Evolutionary conservation across 2,797 vertebrate genomes (phyloP).

Genomic region (Scyliorhinus canicula): DNA sequence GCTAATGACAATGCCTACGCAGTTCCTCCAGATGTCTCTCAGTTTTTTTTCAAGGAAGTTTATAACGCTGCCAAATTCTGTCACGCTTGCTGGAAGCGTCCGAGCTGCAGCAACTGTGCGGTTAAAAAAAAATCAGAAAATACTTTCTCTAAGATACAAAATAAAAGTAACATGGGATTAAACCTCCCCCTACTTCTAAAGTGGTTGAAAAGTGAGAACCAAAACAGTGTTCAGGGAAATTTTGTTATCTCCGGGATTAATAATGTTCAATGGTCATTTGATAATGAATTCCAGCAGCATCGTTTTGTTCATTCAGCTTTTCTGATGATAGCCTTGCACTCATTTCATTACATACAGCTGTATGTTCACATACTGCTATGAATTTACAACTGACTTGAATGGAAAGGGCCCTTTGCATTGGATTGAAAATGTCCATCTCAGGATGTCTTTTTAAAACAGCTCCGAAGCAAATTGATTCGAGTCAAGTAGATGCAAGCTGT

Average conservation of each 20-base stretch:
- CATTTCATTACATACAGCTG: not conserved
- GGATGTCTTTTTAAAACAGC: not conserved
- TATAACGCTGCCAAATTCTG: not conserved
- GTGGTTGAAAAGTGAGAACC: not conserved
- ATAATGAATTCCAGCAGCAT: not conserved
- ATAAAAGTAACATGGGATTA: not conserved
- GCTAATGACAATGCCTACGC: constrained; percentile 8
- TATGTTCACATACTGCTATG: not conserved
- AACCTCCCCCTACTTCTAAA: not conserved
- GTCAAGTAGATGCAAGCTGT: not conserved
- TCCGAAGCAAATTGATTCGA: not conserved
- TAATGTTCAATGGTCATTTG: not conserved
- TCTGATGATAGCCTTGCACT: not conserved
- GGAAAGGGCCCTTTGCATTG: not conserved
- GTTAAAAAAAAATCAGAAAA: not conserved
- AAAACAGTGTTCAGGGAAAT: not conserved
- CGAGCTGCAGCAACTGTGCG: constrained; percentile 9
- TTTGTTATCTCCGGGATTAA: not conserved
- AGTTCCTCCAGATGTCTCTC: not conserved
- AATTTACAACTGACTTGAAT: not conserved
- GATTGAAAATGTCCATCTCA: not conserved
- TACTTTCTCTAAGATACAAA: not conserved
- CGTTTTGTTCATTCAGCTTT: not conserved
- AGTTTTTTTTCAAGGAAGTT: not conserved
- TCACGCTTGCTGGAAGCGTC: not conserved